Conservation (phyloP, 2,797 vertebrate genomes). For the Oceanodroma leucorhoa region DNA sequence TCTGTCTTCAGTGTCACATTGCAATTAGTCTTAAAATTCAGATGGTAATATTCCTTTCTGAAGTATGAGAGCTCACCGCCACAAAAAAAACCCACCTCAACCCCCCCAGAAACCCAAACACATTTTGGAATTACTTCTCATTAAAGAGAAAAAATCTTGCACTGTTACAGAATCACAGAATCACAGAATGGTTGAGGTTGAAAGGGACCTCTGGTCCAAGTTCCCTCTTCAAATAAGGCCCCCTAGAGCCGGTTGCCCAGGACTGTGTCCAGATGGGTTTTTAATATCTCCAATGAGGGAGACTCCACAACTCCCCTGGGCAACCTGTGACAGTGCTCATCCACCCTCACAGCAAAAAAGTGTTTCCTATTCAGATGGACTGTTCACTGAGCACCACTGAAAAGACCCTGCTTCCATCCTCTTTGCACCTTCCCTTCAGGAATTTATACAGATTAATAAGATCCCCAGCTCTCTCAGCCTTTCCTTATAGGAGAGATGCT, state of each 20-base stretch:
- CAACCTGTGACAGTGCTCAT: background rate
- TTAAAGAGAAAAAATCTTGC: background rate
- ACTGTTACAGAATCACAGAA: background rate
- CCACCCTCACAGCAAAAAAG: background rate
- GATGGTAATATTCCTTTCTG: background rate
- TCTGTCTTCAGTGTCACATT: accelerated
- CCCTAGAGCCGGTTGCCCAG: background rate
- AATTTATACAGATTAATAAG: background rate
- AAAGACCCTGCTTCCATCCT: background rate
- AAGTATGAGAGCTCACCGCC: background rate
- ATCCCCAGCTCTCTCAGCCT: background rate
- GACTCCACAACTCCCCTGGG: background rate
- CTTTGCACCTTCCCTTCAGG: background rate
- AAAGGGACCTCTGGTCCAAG: background rate
- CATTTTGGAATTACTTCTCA: background rate
- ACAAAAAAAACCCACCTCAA: accelerated
- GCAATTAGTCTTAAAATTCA: background rate
- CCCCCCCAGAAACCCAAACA: background rate
- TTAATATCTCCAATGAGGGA: background rate
- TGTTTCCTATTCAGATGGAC: background rate
- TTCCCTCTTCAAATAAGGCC: background rate
- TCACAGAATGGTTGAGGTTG: background rate
- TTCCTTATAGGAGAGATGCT: background rate
- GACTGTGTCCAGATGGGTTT: background rate
- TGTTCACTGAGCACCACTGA: background rate